Evolutionary conservation across 2,113 vertebrate genomes (phyloP), one percentile per base, ranked within the genome.

Genomic region (Callipepla squamata): DNA sequence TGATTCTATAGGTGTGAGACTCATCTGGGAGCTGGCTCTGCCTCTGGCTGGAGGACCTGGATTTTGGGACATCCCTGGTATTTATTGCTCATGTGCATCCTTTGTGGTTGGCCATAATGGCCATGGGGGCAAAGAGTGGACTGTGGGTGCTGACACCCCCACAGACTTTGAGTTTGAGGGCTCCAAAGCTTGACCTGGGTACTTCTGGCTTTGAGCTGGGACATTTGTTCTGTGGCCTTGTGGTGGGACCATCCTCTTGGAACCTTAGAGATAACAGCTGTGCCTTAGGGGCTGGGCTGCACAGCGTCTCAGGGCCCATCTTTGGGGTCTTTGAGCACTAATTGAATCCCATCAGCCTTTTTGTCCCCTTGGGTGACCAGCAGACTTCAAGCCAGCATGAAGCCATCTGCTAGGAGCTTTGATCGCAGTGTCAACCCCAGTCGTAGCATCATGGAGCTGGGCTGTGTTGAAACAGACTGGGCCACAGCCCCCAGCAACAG

Each of bases 301-400:
- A 18, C n/a, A 40, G 20, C 36, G 13, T 58, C 44, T 61, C 8
- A 7, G 61, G 26, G 13, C 6, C 5, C 1, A 1, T 15, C 18
- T 26, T 4, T 0, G 3, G 13, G 28, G 2, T 58, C 28, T 80
- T 51, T 30, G 57, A 11, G 23, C 26, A 11, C 45, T 25, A 63
- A 25, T 44, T 40, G 21, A 61, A 61, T 13, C 26, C 25, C 0
- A 0, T 3, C 38, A 26, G 18, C 3, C 9, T 85, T 70, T 81
- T 40, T 38, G 30, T 88, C 51, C 36, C 0, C 23, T 4, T 26
- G 61, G 36, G 42, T 0, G 4, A 44, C 0, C 1, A 63, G 21
- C 38, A 0, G 1, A 45, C 42, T 85, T 67, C 57, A 21, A 62
- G 26, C 30, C 0, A 9, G 9, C 1, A 0, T n/a, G 30, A 58